A percentile compares a stretch with the other conserved stretches of the same genome.
Evolutionary conservation across 1,140 invertebrate genomes (phyloP).

Genomic region (Amphibalanus amphitrite): DNA sequence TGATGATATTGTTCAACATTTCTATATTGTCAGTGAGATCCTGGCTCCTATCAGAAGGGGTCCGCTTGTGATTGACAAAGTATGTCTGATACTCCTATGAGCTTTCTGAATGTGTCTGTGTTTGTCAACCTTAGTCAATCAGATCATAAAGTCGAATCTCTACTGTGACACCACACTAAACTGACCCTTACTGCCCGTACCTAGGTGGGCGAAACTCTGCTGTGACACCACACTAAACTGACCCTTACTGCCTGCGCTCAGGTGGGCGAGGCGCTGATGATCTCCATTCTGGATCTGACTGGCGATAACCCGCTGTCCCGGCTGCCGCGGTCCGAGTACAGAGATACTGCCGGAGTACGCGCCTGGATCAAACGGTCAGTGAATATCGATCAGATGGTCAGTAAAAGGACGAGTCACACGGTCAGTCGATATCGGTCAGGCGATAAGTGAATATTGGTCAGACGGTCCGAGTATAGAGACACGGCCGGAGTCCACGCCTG

Average conservation of each 20-base stretch:
- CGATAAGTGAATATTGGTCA: too few relatives aligned
- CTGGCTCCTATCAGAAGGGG: background rate
- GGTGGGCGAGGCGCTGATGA: constrained; percentile 57
- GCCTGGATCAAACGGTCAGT: constrained; percentile 30
- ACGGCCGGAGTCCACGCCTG: too few relatives aligned
- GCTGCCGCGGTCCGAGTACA: constrained; percentile 56
- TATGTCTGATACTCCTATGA: background rate
- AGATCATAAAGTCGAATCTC: too few relatives aligned
- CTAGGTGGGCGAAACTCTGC: constrained; percentile 24
- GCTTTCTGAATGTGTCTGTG: background rate
- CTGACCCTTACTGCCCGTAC: too few relatives aligned
- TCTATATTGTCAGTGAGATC: background rate
- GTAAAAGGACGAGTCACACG: too few relatives aligned
- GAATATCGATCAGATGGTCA: too few relatives aligned
- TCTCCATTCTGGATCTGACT: constrained; percentile 62
- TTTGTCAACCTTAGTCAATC: background rate
- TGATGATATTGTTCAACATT: too few relatives aligned
- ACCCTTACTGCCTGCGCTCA: background rate
- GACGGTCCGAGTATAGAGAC: too few relatives aligned
- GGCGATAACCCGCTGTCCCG: constrained; percentile 58
- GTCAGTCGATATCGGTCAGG: too few relatives aligned
- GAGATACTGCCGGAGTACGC: constrained; percentile 45
- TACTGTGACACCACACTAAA: too few relatives aligned
- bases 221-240: too few relatives aligned
- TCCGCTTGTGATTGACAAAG: background rate